Percentiles rank a stretch among this genome's conserved stretches.
These are phyloP conservation scores for Orestias chungarensis DNA, from an alignment of 2,797 vertebrate genomes.

Conservation along the genomic window DNA sequence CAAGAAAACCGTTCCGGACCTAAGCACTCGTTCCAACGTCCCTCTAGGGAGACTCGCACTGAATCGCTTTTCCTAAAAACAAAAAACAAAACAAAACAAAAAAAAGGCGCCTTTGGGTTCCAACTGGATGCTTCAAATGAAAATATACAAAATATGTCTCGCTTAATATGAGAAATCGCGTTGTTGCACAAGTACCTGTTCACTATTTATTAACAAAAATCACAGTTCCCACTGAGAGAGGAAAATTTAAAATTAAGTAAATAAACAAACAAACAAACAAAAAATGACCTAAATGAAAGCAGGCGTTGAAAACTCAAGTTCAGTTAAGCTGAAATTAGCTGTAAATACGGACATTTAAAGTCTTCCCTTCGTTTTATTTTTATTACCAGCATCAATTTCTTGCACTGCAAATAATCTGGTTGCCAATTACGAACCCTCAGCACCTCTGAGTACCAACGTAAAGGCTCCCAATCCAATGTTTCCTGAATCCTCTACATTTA, in stretches of 20 bases:
- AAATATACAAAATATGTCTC: conserved; percentile 1
- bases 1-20: conserved; percentile 5
- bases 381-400: not conserved
- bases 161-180: not conserved
- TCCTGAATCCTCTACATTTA: not conserved
- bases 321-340: not conserved
- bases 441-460: not conserved
- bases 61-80: conserved; percentile 34
- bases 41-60: conserved; percentile 9
- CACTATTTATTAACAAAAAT: not conserved
- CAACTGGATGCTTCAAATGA: not conserved
- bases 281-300: too few species aligned
- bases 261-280: too few species aligned
- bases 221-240: not conserved
- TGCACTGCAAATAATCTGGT: not conserved
- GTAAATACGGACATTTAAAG: not conserved
- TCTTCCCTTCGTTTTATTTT: not conserved
- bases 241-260: not conserved
- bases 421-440: not conserved
- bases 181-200: conserved; percentile 2
- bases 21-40: not conserved
- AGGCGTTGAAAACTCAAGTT: too few species aligned
- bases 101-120: not conserved
- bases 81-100: too few species aligned
- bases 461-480: too few species aligned